Conservation (phyloP, 2,113 vertebrate genomes). For the Serilophus lunatus region DNA sequence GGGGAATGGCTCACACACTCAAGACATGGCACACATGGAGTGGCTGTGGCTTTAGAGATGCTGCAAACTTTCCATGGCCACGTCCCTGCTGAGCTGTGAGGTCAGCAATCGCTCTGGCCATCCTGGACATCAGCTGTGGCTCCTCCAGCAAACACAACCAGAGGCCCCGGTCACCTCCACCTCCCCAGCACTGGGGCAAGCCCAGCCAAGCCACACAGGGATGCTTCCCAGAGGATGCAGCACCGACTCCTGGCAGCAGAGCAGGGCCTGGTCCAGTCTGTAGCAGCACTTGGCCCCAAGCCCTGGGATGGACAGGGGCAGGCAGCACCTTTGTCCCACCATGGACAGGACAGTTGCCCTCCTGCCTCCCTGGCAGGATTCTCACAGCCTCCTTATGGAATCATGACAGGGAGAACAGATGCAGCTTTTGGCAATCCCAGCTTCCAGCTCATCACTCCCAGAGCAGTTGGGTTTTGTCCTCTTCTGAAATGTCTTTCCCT, state of each 20-base stretch:
- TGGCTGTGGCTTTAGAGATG: neutral
- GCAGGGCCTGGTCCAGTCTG: too few relatives aligned
- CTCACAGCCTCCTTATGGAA: slow-evolving; percentile 1
- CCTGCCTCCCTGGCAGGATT: neutral
- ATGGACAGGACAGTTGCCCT: neutral
- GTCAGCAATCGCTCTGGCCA: neutral
- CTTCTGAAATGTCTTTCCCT: slow-evolving; percentile 18
- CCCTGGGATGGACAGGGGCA: neutral
- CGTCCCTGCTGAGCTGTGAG: neutral
- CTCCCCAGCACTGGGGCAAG: neutral
- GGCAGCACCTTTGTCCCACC: neutral
- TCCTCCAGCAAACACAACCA: neutral
- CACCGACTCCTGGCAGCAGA: accelerated
- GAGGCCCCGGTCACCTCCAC: neutral
- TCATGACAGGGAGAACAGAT: slow-evolving; percentile 57
- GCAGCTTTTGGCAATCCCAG: slow-evolving; percentile 51
- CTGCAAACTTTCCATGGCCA: neutral
- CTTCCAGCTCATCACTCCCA: neutral
- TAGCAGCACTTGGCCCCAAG: neutral
- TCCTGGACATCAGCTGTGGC: neutral
- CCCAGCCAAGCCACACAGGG: neutral
- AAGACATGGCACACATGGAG: neutral
- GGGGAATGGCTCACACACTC: neutral
- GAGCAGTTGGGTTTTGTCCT: slow-evolving; percentile 57
- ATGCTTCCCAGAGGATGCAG: neutral